Evolutionary conservation across 2,113 vertebrate genomes (phyloP).

Genomic region (Oryzias melastigma): DNA sequence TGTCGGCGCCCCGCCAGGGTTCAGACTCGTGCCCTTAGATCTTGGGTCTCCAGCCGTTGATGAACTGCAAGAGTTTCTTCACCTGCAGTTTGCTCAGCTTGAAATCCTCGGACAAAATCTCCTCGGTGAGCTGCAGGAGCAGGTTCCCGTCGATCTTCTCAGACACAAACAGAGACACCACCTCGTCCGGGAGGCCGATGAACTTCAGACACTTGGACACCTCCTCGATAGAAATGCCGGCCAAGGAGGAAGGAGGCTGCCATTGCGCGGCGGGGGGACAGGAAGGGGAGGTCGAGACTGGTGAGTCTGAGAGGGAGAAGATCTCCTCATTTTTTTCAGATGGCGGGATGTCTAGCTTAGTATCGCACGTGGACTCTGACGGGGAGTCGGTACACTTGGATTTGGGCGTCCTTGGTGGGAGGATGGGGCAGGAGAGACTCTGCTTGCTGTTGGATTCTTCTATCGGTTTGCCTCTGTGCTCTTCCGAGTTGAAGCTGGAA

Average conservation of each 20-base stretch:
- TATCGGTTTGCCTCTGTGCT: conserved; percentile 81
- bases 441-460: conserved; percentile 79
- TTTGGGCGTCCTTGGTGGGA: conserved; percentile 89
- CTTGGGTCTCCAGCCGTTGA: conserved; percentile 96
- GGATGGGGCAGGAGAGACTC: conserved; percentile 89
- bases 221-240: conserved; percentile 91
- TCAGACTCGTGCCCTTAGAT: conserved; percentile 74
- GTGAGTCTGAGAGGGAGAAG: conserved; percentile 74
- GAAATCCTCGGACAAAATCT: conserved; percentile 97
- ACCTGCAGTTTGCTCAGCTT: conserved; percentile 96
- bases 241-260: conserved; percentile 89
- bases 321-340: conserved; percentile 76
- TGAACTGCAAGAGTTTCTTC: conserved; percentile 98
- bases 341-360: conserved; percentile 75
- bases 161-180: conserved; percentile 85
- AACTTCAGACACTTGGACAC: conserved; percentile 92
- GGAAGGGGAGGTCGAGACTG: conserved; percentile 76
- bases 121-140: conserved; percentile 93
- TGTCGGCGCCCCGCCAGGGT: conserved; percentile 11
- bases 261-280: conserved; percentile 76
- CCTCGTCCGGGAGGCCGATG: conserved; percentile 91
- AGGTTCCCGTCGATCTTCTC: conserved; percentile 98
- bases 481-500: conserved; percentile 87
- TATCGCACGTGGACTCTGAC: conserved; percentile 73
- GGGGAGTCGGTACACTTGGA: conserved; percentile 59